Percentiles rank a stretch among this genome's conserved stretches.
phyloP scores from a whole-genome alignment of 1,140 invertebrate species.

The Conopomorpha cramerella region DNA sequence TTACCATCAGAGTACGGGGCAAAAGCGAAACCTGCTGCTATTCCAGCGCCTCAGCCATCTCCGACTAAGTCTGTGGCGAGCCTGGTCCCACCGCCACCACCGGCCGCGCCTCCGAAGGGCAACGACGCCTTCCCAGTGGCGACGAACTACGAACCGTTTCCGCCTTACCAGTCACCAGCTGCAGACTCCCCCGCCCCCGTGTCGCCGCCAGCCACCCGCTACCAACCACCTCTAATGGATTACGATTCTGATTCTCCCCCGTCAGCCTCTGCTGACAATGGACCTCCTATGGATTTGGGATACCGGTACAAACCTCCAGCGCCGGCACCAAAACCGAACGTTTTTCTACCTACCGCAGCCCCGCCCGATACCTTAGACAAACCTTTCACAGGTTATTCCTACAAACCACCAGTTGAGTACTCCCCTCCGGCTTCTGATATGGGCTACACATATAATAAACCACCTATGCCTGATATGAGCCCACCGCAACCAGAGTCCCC shows the following conservation, averaged over 20 bases:
- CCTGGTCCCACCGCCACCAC: constrained; percentile 35
- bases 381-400: constrained; percentile 30
- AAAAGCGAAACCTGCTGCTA: constrained; percentile 33
- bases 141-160: constrained; percentile 39
- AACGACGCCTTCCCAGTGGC: constrained; percentile 30
- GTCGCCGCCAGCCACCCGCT: constrained; percentile 8
- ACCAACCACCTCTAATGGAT: constrained; percentile 7
- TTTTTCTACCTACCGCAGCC: constrained; percentile 29
- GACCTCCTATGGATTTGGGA: constrained; percentile 18
- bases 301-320: constrained; percentile 32
- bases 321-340: constrained; percentile 10
- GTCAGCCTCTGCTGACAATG: constrained; percentile 9
- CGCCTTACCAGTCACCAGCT: constrained; percentile 21
- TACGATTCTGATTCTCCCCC: constrained; percentile 5
- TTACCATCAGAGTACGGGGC: constrained; percentile 33
- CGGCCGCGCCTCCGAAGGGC: constrained; percentile 21
- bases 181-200: constrained; percentile 12
- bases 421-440: constrained; percentile 10
- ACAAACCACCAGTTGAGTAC: constrained; percentile 23
- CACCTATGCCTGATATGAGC: too few relatives aligned
- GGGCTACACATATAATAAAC: constrained; percentile 8
- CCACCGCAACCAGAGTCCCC: background rate
- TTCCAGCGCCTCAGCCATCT: constrained; percentile 13
- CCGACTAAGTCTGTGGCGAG: constrained; percentile 25
- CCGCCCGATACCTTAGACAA: constrained; percentile 30